Conservation (phyloP, 1,140 invertebrate genomes). For the Eurytemora carolleeae region DNA sequence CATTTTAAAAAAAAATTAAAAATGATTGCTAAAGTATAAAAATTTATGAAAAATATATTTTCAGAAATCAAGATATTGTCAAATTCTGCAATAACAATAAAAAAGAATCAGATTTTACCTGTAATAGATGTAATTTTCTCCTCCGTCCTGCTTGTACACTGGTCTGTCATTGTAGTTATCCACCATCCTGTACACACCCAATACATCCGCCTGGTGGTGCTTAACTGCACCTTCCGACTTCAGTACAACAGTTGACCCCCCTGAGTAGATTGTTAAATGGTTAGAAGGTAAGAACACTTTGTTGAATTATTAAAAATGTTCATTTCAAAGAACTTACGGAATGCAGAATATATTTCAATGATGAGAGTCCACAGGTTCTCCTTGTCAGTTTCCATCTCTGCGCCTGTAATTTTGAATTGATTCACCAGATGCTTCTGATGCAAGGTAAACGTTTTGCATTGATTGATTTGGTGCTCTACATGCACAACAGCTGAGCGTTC, state of each 20-base stretch:
- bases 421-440: neutral
- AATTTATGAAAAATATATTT: no score
- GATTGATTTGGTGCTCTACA: neutral
- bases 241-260: neutral
- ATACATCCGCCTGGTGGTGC: neutral
- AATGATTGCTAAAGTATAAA: no score
- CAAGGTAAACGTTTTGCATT: neutral
- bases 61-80: no score
- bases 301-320: neutral
- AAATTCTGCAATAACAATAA: no score
- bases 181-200: constrained; percentile 1
- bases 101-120: neutral
- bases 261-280: neutral
- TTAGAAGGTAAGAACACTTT: no score
- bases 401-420: neutral
- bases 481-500: neutral
- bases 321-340: neutral
- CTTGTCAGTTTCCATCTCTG: neutral
- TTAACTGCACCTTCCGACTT: neutral
- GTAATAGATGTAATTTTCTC: constrained; percentile 1
- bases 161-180: constrained; percentile 3
- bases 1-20: no score
- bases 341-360: neutral
- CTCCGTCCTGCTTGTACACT: constrained; percentile 5
- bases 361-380: neutral